Evolutionary conservation across 2,888 invertebrate genomes (phyloP).

Genomic region (Hemistola chrysoprasaria): DNA sequence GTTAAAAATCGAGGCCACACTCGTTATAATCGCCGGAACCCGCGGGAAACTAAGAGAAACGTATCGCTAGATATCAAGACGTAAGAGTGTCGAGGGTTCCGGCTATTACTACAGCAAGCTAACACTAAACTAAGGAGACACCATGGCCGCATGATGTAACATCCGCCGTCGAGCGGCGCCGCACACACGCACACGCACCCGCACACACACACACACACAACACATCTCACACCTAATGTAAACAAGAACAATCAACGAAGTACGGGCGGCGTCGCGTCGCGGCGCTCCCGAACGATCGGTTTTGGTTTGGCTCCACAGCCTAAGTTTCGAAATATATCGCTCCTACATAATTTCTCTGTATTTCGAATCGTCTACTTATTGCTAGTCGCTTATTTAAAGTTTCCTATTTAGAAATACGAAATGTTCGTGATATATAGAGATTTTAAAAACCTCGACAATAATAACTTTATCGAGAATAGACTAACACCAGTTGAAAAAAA

Average conservation of each 20-base stretch:
- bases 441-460: slow-evolving; percentile 18
- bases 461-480: slow-evolving; percentile 9
- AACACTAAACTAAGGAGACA: slow-evolving; percentile 64
- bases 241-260: too few species aligned
- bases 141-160: slow-evolving; percentile 81
- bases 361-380: slow-evolving; percentile 43
- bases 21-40: slow-evolving; percentile 40
- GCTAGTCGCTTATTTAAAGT: slow-evolving; percentile 37
- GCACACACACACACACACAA: background rate
- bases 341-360: slow-evolving; percentile 57
- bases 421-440: slow-evolving; percentile 31
- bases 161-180: slow-evolving; percentile 49
- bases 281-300: slow-evolving; percentile 49
- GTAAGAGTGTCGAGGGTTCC: slow-evolving; percentile 38
- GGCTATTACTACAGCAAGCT: slow-evolving; percentile 48
- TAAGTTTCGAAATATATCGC: slow-evolving; percentile 55
- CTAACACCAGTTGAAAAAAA: slow-evolving; percentile 12
- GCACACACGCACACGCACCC: slow-evolving; percentile 35
- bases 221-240: too few species aligned
- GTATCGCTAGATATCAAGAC: too few species aligned
- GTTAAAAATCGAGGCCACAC: slow-evolving; percentile 78
- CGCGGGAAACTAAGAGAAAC: slow-evolving; percentile 15
- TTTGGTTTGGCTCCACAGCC: slow-evolving; percentile 75
- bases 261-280: too few species aligned
- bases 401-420: slow-evolving; percentile 38